phyloP scores from a whole-genome alignment of 1,140 invertebrate genomes.

The Orussus abietinus region DNA sequence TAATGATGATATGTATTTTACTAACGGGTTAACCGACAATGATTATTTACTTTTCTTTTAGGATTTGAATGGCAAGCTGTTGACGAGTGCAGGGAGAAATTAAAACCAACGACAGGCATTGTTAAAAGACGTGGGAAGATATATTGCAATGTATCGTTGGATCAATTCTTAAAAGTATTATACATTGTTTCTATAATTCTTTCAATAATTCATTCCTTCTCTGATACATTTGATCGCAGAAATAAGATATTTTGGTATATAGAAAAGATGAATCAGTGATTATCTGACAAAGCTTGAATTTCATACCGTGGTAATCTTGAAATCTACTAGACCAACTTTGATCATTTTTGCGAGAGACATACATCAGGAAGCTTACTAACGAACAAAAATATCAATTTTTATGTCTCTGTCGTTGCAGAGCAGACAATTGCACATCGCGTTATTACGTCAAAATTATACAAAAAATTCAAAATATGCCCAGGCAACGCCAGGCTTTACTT shows the following conservation, averaged over 20 bases:
- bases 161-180: constrained; percentile 41
- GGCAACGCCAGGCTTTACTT: no score
- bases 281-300: neutral
- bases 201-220: neutral
- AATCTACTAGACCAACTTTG: no score
- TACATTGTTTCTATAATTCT: constrained; percentile 19
- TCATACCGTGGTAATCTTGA: no score
- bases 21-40: neutral
- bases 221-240: constrained; percentile 2
- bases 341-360: no score
- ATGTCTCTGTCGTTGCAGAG: no score
- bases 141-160: constrained; percentile 44
- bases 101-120: constrained; percentile 32
- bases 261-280: neutral
- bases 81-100: constrained; percentile 56
- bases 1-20: neutral
- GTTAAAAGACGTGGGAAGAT: constrained; percentile 51
- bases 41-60: constrained; percentile 42
- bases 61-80: constrained; percentile 57
- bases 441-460: no score
- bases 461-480: no score
- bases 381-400: no score
- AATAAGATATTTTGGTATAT: neutral
- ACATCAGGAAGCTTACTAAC: no score
- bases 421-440: no score